Evolutionary conservation across 2,888 invertebrate species (phyloP).

Genomic region (Tanaodytes sp.): DNA sequence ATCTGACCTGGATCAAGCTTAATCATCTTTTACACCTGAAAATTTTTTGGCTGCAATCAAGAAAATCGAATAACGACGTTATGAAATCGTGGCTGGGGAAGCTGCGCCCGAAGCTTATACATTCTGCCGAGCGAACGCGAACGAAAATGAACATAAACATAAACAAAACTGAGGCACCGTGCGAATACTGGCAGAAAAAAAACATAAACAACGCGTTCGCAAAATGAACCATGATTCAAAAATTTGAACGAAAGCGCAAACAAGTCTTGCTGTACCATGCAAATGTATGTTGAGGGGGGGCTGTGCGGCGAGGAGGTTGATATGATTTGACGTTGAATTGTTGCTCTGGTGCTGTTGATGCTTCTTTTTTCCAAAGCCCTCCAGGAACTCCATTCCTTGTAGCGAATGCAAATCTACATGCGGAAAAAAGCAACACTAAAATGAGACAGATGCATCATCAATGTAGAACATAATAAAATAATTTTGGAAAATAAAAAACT

Average conservation of each 20-base stretch:
- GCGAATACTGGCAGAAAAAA: no score
- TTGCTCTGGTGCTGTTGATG: conserved; percentile 62
- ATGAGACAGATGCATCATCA: not conserved
- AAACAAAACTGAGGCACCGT: conserved; percentile 27
- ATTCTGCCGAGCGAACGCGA: no score
- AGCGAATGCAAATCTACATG: conserved; percentile 67
- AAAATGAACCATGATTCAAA: no score
- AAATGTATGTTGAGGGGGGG: conserved; percentile 70
- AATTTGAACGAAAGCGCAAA: conserved; percentile 51
- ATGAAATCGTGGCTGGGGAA: conserved; percentile 23
- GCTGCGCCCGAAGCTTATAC: not conserved
- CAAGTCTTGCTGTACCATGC: conserved; percentile 66
- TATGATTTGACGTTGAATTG: conserved; percentile 64
- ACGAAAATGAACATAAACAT: conserved; percentile 4
- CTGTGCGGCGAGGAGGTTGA: conserved; percentile 69
- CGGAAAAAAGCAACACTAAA: conserved; percentile 56
- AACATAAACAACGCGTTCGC: no score
- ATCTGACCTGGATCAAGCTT: conserved; percentile 29
- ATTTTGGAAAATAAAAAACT: no score
- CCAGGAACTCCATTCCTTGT: conserved; percentile 73
- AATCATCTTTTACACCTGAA: conserved; percentile 34
- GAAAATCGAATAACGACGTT: conserved; percentile 27
- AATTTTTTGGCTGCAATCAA: conserved; percentile 21
- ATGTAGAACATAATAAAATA: no score
- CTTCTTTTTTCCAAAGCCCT: conserved; percentile 72